phyloP scores from a whole-genome alignment of 2,113 vertebrate species.

The Crotalus tigris region DNA sequence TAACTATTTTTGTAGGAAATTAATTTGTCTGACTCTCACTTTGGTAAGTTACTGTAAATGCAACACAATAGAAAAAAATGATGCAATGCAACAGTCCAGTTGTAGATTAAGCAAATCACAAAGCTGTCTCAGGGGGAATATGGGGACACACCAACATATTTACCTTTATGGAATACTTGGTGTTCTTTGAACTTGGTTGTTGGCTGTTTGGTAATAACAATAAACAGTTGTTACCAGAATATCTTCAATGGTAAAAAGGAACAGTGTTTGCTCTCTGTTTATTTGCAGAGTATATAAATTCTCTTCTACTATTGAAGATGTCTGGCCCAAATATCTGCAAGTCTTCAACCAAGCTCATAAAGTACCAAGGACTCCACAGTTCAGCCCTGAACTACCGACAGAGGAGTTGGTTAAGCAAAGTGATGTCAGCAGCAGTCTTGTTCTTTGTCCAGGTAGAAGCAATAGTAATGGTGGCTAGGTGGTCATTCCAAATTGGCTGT shows the following conservation, averaged over 20 bases:
- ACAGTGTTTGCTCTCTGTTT: neutral
- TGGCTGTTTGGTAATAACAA: neutral
- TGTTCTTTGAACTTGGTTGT: neutral
- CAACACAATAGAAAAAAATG: conserved; percentile 13
- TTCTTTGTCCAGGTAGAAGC: neutral
- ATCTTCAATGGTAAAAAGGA: neutral
- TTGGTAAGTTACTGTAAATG: conserved; percentile 47
- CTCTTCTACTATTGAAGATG: neutral
- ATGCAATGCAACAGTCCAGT: neutral
- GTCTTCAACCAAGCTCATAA: neutral
- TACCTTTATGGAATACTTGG: neutral
- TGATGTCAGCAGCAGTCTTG: neutral
- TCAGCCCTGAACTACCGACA: neutral
- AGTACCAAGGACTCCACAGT: neutral
- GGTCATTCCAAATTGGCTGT: neutral
- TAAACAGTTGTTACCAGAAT: neutral
- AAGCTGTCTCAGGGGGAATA: neutral
- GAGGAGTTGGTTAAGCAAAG: neutral
- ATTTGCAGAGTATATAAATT: no score
- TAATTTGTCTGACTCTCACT: conserved; percentile 50
- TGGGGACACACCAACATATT: neutral
- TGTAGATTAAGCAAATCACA: neutral
- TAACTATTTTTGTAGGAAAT: conserved; percentile 54
- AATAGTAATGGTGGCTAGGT: neutral
- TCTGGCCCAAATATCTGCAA: neutral